Percentiles rank a stretch among this genome's conserved stretches.
These are phyloP conservation scores for Chrysolina oricalcia DNA, from an alignment of 2,888 invertebrate genomes.

Conservation along the genomic window DNA sequence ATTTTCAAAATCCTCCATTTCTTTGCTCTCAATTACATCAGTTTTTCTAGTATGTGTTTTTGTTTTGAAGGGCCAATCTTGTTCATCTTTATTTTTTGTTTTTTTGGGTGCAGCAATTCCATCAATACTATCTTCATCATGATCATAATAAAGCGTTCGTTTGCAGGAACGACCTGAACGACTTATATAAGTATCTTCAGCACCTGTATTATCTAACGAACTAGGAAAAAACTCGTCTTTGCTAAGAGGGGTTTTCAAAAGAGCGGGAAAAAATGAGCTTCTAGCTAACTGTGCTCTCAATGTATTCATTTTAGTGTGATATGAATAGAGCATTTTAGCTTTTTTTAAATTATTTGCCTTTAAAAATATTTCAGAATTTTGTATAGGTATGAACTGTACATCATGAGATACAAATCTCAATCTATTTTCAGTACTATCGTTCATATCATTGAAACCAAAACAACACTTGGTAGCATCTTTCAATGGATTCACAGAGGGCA, in stretches of 20 bases:
- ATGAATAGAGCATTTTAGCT: constrained; percentile 45
- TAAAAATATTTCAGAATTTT: constrained; percentile 49
- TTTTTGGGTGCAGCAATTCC: constrained; percentile 34
- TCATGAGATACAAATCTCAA: constrained; percentile 46
- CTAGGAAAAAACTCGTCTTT: constrained; percentile 17
- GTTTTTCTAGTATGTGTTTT: constrained; percentile 32
- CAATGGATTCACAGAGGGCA: not conserved
- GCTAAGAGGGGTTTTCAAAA: constrained; percentile 33
- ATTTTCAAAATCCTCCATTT: not conserved
- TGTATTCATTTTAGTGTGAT: constrained; percentile 45
- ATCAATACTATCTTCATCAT: constrained; percentile 42
- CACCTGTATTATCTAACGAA: constrained; percentile 20
- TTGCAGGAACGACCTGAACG: constrained; percentile 47
- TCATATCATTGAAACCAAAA: constrained; percentile 56
- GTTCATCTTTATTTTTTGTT: constrained; percentile 35
- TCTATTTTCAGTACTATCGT: constrained; percentile 38
- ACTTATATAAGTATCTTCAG: constrained; percentile 43
- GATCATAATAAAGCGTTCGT: constrained; percentile 44
- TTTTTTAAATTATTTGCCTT: constrained; percentile 30
- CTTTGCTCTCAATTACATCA: not conserved
- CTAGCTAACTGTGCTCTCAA: constrained; percentile 36
- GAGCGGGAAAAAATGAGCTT: constrained; percentile 41
- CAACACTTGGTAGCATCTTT: constrained; percentile 45
- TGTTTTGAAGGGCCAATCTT: constrained; percentile 40
- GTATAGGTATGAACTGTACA: constrained; percentile 48